Base-by-base conservation (phyloP, 1,140 invertebrate genomes). In the Plodia interpunctella region DNA sequence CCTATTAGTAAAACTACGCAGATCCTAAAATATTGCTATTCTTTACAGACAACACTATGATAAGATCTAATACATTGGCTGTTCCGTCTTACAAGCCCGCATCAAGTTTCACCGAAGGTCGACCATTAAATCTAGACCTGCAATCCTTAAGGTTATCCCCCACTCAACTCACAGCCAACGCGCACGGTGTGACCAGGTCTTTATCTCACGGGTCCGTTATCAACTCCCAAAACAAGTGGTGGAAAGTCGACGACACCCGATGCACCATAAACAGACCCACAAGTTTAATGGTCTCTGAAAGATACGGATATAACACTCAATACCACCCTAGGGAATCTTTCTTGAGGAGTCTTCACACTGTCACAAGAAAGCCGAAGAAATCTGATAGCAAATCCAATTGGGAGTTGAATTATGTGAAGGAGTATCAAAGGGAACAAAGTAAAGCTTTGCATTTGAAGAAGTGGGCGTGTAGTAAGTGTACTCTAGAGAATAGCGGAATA, bases 381-480 rank as follows among this genome's bases (percentile, higher is more conserved):
- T 81, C 25, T 83, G 87, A 20, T 25, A 87, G 84, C 59, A 85
- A 84, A 60, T 89, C 87, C 0, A 87, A 90, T 72, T 90, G 88
- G 87, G 88, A 90, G 57, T 66, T 89, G 28, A 88, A 90, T 68
- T 88, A 88, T 59, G 77, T 87, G 3, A 88, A 88, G 51, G 87
- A 88, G 53, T 89, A 88, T 57, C 83, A 89, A 60, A 80, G 76
- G 51, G 87, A 90, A 53, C 81, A 88, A 51, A 88, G 82, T 49
- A 83, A 71, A 38, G 85, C 70, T 13, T 60, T 88, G 28, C 81
- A 87, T 72, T 67, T 85, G 68, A 87, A 88, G 63, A 89, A 87
- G 35, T 96, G 95, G 95, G 93, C 93, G 1, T 96, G 95, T 75
- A 92, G 92, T 61, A 94, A 94, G 72, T 96, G 94, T 73, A 96